Evolutionary conservation across 2,797 vertebrate genomes (phyloP).

Genomic region (Euthynnus affinis): DNA sequence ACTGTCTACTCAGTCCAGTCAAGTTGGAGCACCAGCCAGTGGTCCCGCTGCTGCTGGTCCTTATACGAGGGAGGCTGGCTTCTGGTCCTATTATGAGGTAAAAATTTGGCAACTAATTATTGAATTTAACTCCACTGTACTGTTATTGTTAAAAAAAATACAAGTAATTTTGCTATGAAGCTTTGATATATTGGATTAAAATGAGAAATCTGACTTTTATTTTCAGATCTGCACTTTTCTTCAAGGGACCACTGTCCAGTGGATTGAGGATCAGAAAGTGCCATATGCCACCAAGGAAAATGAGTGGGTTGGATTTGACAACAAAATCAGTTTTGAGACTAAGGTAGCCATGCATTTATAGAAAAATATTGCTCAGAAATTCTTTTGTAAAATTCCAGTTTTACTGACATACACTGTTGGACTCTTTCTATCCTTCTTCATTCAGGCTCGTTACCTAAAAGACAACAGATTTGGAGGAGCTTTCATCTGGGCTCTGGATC

Average conservation of each 20-base stretch:
- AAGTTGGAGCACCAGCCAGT: slow-evolving; percentile 54
- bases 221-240: slow-evolving; percentile 88
- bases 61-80: slow-evolving; percentile 86
- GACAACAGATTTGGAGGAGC: slow-evolving; percentile 81
- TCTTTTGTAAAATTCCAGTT: background rate
- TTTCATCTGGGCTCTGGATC: slow-evolving; percentile 83
- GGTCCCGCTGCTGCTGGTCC: slow-evolving; percentile 76
- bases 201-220: background rate
- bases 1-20: slow-evolving; percentile 65
- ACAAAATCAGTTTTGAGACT: slow-evolving; percentile 82
- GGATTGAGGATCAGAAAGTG: slow-evolving; percentile 86
- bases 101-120: background rate
- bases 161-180: background rate
- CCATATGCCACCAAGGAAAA: slow-evolving; percentile 85
- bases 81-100: slow-evolving; percentile 91
- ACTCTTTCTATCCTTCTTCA: slow-evolving; percentile 31
- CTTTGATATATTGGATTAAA: background rate
- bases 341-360: slow-evolving; percentile 81
- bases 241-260: slow-evolving; percentile 69
- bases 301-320: slow-evolving; percentile 90
- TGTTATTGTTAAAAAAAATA: background rate
- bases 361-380: background rate
- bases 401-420: background rate
- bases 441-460: slow-evolving; percentile 80
- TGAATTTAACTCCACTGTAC: background rate